phyloP scores from a whole-genome alignment of 2,888 invertebrate species.

The Nomada goodeniana region DNA sequence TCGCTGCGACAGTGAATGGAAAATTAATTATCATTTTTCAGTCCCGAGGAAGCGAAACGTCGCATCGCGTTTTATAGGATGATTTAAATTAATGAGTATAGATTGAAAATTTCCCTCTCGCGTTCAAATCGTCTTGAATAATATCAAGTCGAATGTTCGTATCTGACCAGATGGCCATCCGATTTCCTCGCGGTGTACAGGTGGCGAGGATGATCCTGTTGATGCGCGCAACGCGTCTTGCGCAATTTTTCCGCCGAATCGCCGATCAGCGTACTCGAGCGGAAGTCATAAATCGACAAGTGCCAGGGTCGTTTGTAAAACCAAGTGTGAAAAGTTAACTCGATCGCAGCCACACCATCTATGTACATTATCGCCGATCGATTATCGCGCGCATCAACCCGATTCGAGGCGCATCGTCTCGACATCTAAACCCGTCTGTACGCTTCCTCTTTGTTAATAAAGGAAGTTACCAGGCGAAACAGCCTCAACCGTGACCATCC shows the following conservation, averaged over 20 bases:
- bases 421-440: constrained; percentile 1
- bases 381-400: constrained; percentile 42
- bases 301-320: background rate
- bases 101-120: no score
- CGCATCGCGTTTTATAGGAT: no score
- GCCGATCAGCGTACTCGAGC: background rate
- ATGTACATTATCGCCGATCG: constrained; percentile 37
- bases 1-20: no score
- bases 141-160: no score
- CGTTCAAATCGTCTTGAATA: no score
- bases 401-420: constrained; percentile 40
- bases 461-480: background rate
- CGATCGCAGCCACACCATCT: background rate
- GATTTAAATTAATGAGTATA: no score
- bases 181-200: no score
- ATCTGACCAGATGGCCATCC: no score
- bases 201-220: background rate
- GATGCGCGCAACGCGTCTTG: background rate
- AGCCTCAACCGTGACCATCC: background rate
- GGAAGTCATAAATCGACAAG: constrained; percentile 31
- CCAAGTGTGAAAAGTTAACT: constrained; percentile 2
- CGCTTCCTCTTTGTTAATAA: background rate
- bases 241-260: background rate
- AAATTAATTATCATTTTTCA: no score
- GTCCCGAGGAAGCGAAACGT: no score